Conservation (phyloP, 2,797 vertebrate genomes). For the Oreochromis mossambicus region DNA sequence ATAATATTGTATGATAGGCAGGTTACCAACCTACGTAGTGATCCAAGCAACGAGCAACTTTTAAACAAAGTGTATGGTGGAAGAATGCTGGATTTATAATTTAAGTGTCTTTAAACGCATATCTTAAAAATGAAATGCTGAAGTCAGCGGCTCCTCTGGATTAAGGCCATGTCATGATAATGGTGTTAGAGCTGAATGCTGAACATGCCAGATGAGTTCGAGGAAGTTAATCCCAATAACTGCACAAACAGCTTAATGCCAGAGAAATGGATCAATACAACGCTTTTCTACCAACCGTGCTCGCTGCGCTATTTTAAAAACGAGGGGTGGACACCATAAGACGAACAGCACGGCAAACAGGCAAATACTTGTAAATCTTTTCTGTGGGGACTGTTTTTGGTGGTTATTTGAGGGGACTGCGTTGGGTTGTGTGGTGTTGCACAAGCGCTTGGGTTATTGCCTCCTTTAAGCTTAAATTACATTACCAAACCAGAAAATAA, state of each 20-base stretch:
- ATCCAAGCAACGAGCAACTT: not conserved
- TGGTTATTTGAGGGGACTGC: not conserved
- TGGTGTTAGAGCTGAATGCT: slow-evolving; percentile 15
- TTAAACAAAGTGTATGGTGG: not conserved
- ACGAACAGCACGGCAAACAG: not conserved
- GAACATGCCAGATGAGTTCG: slow-evolving; percentile 16
- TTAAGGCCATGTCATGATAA: slow-evolving; percentile 9
- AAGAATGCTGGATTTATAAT: not conserved
- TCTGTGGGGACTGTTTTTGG: not conserved
- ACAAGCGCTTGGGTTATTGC: not conserved
- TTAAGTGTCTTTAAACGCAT: not conserved
- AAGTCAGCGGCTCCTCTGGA: not conserved
- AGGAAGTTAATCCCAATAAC: slow-evolving; percentile 39
- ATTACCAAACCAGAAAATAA: not conserved
- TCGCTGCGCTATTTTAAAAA: not conserved
- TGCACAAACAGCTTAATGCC: slow-evolving; percentile 32
- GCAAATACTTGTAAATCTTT: not conserved
- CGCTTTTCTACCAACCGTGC: not conserved
- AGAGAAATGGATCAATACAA: slow-evolving; percentile 26
- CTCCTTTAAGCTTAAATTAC: not conserved
- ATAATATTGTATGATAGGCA: not conserved
- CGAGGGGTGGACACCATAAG: not conserved
- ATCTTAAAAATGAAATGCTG: not conserved
- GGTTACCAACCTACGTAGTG: not conserved
- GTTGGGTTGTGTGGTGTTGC: not conserved